A percentile compares a stretch with the other conserved stretches of the same genome.
phyloP scores from a whole-genome alignment of 1,140 invertebrate species.

The Anastatus disparis region DNA sequence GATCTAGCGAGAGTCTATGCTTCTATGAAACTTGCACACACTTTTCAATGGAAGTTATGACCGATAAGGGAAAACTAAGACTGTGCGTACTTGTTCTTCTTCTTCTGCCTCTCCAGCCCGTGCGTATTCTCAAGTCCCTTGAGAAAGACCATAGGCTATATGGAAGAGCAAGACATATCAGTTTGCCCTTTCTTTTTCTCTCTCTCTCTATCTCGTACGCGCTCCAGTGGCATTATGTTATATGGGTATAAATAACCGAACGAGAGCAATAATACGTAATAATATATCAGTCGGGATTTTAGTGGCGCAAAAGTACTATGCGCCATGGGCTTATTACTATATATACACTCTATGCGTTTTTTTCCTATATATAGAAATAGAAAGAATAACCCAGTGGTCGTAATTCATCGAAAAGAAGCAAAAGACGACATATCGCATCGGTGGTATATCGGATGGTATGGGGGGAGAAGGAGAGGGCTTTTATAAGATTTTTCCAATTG shows the following conservation, averaged over 20 bases:
- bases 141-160: slow-evolving; percentile 30
- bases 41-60: slow-evolving; percentile 64
- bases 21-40: too few species aligned
- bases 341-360: too few species aligned
- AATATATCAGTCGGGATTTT: slow-evolving; percentile 70
- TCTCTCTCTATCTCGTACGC: too few species aligned
- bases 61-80: slow-evolving; percentile 60
- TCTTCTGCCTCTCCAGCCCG: too few species aligned
- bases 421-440: background rate
- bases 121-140: too few species aligned
- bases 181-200: background rate
- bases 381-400: slow-evolving; percentile 66
- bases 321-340: slow-evolving; percentile 51
- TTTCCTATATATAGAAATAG: too few species aligned
- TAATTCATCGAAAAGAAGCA: slow-evolving; percentile 64
- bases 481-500: slow-evolving; percentile 24
- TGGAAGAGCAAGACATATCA: slow-evolving; percentile 45
- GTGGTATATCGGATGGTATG: background rate
- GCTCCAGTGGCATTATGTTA: slow-evolving; percentile 47
- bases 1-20: too few species aligned
- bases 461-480: background rate
- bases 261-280: slow-evolving; percentile 69
- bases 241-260: slow-evolving; percentile 69
- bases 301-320: too few species aligned
- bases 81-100: too few species aligned